Percentiles rank a stretch among this genome's conserved stretches.
phyloP scores from a whole-genome alignment of 2,113 vertebrate species.

The Pelecanoides urinatrix region DNA sequence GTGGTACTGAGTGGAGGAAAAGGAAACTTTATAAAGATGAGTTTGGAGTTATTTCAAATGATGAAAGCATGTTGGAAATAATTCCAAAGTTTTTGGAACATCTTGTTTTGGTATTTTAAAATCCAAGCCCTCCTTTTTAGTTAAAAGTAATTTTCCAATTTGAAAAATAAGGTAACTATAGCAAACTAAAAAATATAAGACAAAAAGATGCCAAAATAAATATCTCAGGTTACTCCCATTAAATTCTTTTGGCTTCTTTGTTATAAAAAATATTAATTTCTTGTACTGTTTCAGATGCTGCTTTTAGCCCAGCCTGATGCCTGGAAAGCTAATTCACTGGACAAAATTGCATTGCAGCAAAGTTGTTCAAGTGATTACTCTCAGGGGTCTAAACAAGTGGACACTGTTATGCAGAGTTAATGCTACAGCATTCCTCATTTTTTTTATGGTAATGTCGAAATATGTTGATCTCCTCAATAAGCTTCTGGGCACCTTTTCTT shows the following conservation, averaged over 20 bases:
- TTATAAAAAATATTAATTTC: neutral
- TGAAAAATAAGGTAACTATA: neutral
- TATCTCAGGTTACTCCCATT: neutral
- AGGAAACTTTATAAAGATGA: neutral
- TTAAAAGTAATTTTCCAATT: neutral
- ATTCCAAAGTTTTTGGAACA: neutral
- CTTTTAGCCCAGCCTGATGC: neutral
- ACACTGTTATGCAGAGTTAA: neutral
- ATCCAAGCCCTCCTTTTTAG: neutral
- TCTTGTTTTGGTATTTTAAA: neutral
- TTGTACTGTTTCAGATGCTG: neutral
- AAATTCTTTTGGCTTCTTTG: neutral
- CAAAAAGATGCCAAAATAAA: neutral
- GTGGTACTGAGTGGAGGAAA: neutral
- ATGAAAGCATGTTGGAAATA: neutral
- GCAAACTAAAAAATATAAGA: neutral
- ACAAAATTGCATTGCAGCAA: neutral
- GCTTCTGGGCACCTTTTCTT: neutral
- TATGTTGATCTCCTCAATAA: neutral
- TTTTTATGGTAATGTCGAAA: neutral
- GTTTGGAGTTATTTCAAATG: neutral
- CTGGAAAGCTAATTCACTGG: neutral
- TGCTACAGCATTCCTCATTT: neutral
- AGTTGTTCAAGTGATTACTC: neutral
- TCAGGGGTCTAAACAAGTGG: neutral